phyloP scores from a whole-genome alignment of 2,888 invertebrate species.

The Hartigia nigra region DNA sequence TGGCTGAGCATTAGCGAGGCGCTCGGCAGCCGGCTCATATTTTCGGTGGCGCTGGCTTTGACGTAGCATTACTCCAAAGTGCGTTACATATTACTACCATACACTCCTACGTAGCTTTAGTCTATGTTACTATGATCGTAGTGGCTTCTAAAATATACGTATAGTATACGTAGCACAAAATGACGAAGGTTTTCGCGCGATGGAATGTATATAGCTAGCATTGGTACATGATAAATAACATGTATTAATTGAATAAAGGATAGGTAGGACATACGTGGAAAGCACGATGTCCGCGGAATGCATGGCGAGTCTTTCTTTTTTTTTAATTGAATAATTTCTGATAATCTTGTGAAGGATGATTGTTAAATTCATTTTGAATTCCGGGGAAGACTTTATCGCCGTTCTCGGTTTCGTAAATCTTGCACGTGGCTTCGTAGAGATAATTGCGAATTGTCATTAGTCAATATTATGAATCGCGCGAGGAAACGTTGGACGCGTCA shows the following conservation, averaged over 20 bases:
- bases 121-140: not conserved
- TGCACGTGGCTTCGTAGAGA: not conserved
- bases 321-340: not conserved
- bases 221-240: not conserved
- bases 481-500: not conserved
- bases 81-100: slow-evolving; percentile 60
- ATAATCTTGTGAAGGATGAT: not conserved
- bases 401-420: not conserved
- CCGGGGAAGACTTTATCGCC: not conserved
- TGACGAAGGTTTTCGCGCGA: not conserved
- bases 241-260: not conserved
- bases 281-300: not conserved
- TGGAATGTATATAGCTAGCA: not conserved
- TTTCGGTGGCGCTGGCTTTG: slow-evolving; percentile 65
- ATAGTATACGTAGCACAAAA: not conserved
- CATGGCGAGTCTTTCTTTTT: not conserved
- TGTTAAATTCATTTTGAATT: not conserved
- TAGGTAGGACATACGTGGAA: not conserved
- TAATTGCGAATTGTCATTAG: not conserved
- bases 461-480: not conserved
- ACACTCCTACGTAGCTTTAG: not conserved
- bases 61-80: slow-evolving; percentile 64
- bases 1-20: slow-evolving; percentile 60
- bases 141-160: not conserved
- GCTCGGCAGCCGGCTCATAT: slow-evolving; percentile 63